Conservation (phyloP, 2,797 vertebrate species). For the Yasuhikotakia modesta region DNA sequence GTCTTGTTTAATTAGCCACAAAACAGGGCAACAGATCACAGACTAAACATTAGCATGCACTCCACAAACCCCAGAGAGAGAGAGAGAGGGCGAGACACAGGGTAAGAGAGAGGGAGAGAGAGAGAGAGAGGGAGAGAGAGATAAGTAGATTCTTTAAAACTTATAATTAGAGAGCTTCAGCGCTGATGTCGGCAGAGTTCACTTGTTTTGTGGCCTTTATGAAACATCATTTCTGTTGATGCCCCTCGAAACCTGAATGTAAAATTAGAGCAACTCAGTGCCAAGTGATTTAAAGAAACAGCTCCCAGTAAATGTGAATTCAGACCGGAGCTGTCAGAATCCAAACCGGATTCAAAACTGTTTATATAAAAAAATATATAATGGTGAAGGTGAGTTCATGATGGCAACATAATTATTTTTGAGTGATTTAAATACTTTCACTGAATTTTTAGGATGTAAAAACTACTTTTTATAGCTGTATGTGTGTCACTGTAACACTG, state of each 20-base stretch:
- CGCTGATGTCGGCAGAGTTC: conserved; percentile 19
- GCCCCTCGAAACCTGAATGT: conserved; percentile 2
- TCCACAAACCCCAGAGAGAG: background rate
- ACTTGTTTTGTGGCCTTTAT: conserved; percentile 12
- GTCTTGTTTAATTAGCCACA: conserved; percentile 49
- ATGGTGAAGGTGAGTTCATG: too few species aligned
- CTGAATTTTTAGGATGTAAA: too few species aligned
- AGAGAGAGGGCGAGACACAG: background rate
- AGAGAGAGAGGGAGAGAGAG: background rate
- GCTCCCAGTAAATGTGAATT: background rate
- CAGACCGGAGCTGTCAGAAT: background rate
- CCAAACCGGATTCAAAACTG: too few species aligned
- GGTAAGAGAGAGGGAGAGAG: background rate
- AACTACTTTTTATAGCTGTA: conserved; percentile 9
- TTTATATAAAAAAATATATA: too few species aligned
- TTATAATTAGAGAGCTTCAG: conserved; percentile 30
- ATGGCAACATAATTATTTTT: too few species aligned
- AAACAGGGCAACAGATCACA: conserved; percentile 40
- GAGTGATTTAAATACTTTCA: too few species aligned
- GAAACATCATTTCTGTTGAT: background rate
- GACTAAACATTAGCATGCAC: conserved; percentile 38
- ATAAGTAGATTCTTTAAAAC: conserved; percentile 31
- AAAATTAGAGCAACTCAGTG: background rate
- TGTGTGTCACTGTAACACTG: conserved; percentile 19
- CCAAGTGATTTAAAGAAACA: background rate